These are phyloP conservation scores for Pseudomyrmex dendroicus DNA, from an alignment of 1,140 invertebrate genomes.

Conservation along the genomic window DNA sequence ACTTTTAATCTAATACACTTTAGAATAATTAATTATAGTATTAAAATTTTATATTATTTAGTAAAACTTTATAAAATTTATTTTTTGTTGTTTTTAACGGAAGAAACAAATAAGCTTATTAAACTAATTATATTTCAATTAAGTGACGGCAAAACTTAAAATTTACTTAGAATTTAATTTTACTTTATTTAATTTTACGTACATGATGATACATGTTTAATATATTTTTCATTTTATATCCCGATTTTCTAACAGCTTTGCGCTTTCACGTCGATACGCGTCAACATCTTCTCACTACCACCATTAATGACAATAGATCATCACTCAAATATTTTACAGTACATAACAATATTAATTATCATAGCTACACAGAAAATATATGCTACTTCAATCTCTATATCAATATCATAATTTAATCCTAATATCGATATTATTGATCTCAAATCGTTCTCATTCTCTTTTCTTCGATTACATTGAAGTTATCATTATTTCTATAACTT, in stretches of 20 bases:
- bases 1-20: too few relatives aligned
- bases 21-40: background rate
- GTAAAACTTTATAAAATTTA: background rate
- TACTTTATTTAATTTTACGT: too few relatives aligned
- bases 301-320: conserved; percentile 2
- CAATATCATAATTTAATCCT: background rate
- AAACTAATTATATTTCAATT: background rate
- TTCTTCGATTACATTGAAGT: conserved; percentile 21
- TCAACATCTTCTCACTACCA: conserved; percentile 52
- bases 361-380: conserved; percentile 4
- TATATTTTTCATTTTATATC: background rate
- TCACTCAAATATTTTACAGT: conserved; percentile 1
- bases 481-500: conserved; percentile 12
- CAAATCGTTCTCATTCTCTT: conserved; percentile 18
- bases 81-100: background rate
- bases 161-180: conserved; percentile 8
- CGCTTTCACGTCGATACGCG: conserved; percentile 66
- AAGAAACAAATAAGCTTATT: background rate
- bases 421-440: conserved; percentile 7
- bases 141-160: conserved; percentile 40
- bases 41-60: background rate
- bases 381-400: conserved; percentile 20
- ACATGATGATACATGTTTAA: too few relatives aligned
- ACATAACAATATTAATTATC: conserved; percentile 12
- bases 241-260: conserved; percentile 32